phyloP scores from a whole-genome alignment of 2,113 vertebrate species.

The Phyllopteryx taeniolatus region DNA sequence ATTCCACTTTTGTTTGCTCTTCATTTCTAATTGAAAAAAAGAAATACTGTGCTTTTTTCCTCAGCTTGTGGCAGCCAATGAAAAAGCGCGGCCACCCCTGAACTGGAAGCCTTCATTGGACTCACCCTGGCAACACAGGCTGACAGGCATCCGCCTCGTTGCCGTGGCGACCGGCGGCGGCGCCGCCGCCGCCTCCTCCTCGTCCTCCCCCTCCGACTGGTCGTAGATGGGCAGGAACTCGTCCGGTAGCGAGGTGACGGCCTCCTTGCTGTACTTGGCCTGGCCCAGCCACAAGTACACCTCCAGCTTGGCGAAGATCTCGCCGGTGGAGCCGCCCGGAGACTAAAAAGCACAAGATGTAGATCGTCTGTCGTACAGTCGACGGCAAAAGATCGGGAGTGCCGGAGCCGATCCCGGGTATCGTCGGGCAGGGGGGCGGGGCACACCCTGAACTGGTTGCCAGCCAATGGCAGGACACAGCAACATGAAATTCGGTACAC shows the following conservation, averaged over 20 bases:
- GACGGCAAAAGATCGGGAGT: too few species aligned
- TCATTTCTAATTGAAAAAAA: too few species aligned
- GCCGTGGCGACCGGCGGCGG: neutral
- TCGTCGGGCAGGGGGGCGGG: too few species aligned
- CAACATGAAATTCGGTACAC: too few species aligned
- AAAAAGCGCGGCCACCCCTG: neutral
- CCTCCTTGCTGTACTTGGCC: slow-evolving; percentile 83
- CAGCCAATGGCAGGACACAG: too few species aligned
- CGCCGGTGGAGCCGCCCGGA: slow-evolving; percentile 75
- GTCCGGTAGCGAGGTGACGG: slow-evolving; percentile 74
- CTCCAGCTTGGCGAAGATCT: slow-evolving; percentile 89
- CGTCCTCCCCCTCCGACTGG: slow-evolving; percentile 26
- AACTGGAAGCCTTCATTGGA: neutral
- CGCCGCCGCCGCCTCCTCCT: slow-evolving; percentile 31
- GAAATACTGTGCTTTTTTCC: too few species aligned
- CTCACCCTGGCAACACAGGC: slow-evolving; percentile 81
- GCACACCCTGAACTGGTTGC: too few species aligned
- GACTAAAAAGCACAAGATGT: slow-evolving; percentile 52
- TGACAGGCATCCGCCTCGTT: slow-evolving; percentile 53
- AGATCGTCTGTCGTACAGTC: neutral
- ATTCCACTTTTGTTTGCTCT: too few species aligned
- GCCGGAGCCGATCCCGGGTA: too few species aligned
- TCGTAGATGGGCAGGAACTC: slow-evolving; percentile 79
- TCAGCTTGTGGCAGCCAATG: too few species aligned
- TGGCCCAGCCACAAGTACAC: slow-evolving; percentile 90